Evolutionary conservation across 2,113 vertebrate genomes (phyloP).

Genomic region (Noturus placidus): DNA sequence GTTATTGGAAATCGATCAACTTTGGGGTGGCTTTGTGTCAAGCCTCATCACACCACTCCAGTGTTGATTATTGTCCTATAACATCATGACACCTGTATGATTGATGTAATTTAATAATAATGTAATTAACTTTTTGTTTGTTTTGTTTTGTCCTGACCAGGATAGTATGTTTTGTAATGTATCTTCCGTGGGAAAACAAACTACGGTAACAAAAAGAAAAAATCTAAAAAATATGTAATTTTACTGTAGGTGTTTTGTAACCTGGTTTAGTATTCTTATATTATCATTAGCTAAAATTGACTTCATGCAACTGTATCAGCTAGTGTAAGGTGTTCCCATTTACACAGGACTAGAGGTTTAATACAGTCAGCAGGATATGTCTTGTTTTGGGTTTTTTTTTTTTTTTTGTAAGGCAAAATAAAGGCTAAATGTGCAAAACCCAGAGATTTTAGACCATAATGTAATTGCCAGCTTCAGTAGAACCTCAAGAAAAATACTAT

Average conservation of each 20-base stretch:
- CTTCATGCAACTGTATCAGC: background rate
- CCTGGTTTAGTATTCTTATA: background rate
- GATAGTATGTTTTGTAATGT: background rate
- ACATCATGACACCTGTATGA: background rate
- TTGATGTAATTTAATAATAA: background rate
- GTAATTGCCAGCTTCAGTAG: background rate
- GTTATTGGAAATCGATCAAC: background rate
- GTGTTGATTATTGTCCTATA: background rate
- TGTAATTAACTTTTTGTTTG: background rate
- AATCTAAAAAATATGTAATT: background rate
- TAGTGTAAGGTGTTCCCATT: background rate
- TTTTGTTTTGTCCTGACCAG: background rate
- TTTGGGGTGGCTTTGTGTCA: background rate
- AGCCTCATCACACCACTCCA: background rate
- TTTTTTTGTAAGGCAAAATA: background rate
- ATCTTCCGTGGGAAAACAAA: background rate
- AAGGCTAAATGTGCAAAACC: background rate
- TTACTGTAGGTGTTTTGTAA: background rate
- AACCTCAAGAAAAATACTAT: background rate
- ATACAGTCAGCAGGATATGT: background rate
- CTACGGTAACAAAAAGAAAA: no score
- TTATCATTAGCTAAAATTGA: background rate
- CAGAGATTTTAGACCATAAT: background rate
- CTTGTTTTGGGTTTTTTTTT: background rate
- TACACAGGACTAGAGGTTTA: background rate